Percentiles rank a stretch among this genome's conserved stretches.
These are phyloP conservation scores for Xiphorhynchus elegans DNA, from an alignment of 2,113 vertebrate genomes.

Conservation along the genomic window DNA sequence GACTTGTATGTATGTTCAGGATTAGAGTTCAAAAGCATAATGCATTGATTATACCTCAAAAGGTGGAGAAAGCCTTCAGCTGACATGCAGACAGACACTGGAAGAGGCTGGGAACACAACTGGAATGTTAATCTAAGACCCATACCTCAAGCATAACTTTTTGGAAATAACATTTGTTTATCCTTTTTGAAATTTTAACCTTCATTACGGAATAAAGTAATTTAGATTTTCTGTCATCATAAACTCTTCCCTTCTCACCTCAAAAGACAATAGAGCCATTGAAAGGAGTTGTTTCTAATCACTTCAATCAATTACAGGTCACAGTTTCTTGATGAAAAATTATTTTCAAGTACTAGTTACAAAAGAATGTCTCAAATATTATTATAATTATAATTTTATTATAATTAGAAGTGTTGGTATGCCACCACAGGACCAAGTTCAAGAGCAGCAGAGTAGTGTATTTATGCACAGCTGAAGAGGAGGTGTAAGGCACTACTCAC, in stretches of 20 bases:
- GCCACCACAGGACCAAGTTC: background rate
- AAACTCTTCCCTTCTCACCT: background rate
- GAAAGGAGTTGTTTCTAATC: background rate
- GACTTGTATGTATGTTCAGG: background rate
- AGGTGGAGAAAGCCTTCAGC: background rate
- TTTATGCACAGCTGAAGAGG: constrained; percentile 22
- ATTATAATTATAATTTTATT: background rate
- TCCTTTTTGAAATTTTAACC: background rate
- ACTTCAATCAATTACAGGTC: background rate
- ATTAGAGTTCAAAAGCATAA: background rate
- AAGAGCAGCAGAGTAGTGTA: background rate
- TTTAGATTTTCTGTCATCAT: background rate
- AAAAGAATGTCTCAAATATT: background rate
- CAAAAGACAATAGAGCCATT: background rate
- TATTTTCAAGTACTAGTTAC: background rate
- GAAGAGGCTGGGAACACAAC: background rate
- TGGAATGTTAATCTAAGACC: background rate
- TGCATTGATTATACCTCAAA: background rate
- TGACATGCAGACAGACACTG: background rate
- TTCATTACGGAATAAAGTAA: background rate
- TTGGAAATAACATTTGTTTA: background rate
- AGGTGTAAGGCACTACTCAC: background rate
- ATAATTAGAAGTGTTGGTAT: background rate
- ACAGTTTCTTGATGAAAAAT: constrained; percentile 22
- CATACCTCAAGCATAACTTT: background rate